Conservation (phyloP, 2,113 vertebrate species). For the Grammomys surdaster region DNA sequence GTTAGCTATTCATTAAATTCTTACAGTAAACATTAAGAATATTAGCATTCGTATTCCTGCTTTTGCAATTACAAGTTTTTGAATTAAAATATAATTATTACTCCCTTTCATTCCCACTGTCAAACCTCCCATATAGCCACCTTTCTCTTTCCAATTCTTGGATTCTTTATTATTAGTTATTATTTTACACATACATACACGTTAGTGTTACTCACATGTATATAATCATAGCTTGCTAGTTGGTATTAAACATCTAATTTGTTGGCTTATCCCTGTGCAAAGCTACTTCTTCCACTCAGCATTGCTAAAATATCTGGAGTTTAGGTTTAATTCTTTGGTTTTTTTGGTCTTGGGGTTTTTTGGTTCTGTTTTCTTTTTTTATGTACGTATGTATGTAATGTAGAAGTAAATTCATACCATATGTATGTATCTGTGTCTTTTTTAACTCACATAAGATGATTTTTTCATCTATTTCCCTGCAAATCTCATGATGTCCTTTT, state of each 20-base stretch:
- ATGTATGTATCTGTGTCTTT: neutral
- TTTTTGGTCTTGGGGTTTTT: neutral
- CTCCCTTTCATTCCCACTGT: neutral
- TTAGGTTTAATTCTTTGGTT: too few relatives aligned
- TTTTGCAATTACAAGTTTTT: neutral
- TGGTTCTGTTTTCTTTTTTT: neutral
- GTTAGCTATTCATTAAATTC: neutral
- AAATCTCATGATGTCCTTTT: neutral
- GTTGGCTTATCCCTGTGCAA: neutral
- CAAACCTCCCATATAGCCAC: neutral
- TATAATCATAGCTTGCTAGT: neutral
- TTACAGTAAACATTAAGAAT: neutral
- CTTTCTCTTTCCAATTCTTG: neutral
- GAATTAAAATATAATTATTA: neutral
- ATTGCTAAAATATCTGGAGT: neutral
- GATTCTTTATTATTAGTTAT: neutral
- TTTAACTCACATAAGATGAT: too few relatives aligned
- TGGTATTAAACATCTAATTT: neutral
- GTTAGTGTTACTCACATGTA: neutral
- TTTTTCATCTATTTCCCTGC: neutral
- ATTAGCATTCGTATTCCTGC: neutral
- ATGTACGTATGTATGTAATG: neutral
- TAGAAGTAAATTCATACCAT: neutral
- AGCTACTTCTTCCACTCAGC: neutral
- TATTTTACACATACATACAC: too few relatives aligned